Conservation (phyloP, 2,888 invertebrate genomes). For the Dynastes maya region DNA sequence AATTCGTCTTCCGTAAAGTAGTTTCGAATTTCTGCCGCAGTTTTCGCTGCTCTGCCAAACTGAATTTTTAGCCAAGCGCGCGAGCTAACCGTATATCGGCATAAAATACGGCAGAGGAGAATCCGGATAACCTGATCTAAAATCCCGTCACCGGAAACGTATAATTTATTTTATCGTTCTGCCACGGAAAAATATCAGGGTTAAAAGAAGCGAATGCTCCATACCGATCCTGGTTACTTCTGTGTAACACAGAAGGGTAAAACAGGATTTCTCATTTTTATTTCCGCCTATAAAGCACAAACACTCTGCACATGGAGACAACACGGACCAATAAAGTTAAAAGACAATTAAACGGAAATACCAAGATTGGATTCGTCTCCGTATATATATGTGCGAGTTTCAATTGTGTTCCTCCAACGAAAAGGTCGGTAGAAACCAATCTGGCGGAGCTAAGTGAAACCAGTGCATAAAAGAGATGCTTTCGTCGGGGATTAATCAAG, state of each 20-base stretch:
- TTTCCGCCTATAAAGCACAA: not conserved
- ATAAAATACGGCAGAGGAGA: not conserved
- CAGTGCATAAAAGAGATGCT: no score
- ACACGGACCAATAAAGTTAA: not conserved
- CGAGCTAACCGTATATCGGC: not conserved
- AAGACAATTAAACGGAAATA: slow-evolving; percentile 6
- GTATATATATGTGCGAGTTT: not conserved
- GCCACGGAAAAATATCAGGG: no score
- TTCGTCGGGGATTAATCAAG: no score
- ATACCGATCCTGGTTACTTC: not conserved
- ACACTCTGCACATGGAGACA: no score
- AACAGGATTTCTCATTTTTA: not conserved
- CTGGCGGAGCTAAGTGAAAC: no score
- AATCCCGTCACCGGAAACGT: not conserved
- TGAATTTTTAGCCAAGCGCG: not conserved
- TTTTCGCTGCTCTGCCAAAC: not conserved
- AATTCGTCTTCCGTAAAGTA: not conserved
- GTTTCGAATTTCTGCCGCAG: not conserved
- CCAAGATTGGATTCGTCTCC: not conserved
- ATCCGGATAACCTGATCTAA: not conserved
- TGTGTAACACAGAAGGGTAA: not conserved
- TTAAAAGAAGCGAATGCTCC: not conserved
- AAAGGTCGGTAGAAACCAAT: no score
- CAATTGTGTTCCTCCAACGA: not conserved
- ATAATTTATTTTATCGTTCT: slow-evolving; percentile 6